Evolutionary conservation across 1,140 invertebrate species (phyloP).

Genomic region (Drosophila nigrodunni): DNA sequence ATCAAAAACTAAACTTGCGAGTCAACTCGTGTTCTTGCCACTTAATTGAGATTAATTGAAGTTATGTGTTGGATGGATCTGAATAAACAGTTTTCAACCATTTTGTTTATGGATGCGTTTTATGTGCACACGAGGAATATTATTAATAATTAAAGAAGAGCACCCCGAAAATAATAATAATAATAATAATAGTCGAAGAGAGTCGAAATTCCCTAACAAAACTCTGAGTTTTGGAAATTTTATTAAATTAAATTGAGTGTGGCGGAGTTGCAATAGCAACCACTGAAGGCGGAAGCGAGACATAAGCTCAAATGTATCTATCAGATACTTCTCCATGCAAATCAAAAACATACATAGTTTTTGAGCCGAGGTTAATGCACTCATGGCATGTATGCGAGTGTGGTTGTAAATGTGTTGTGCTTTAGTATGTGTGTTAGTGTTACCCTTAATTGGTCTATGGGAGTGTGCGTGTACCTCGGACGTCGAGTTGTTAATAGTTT

Average conservation of each 20-base stretch:
- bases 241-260: slow-evolving; percentile 82
- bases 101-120: slow-evolving; percentile 74
- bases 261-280: slow-evolving; percentile 53
- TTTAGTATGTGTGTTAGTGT: slow-evolving; percentile 23
- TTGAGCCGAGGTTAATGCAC: slow-evolving; percentile 71
- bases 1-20: slow-evolving; percentile 35
- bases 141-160: slow-evolving; percentile 76
- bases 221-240: slow-evolving; percentile 51
- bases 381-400: slow-evolving; percentile 41
- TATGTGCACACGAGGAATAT: slow-evolving; percentile 68
- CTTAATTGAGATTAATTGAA: slow-evolving; percentile 82
- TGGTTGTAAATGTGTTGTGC: slow-evolving; percentile 19
- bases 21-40: slow-evolving; percentile 61
- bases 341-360: slow-evolving; percentile 51
- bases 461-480: slow-evolving; percentile 26
- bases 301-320: slow-evolving; percentile 52
- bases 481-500: slow-evolving; percentile 64
- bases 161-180: slow-evolving; percentile 63
- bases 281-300: slow-evolving; percentile 45
- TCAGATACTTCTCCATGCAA: slow-evolving; percentile 58
- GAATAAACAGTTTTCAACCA: slow-evolving; percentile 74
- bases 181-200: slow-evolving; percentile 26
- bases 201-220: slow-evolving; percentile 39
- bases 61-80: slow-evolving; percentile 64
- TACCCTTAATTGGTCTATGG: slow-evolving; percentile 66